Conservation (phyloP, 2,113 vertebrate species). For the Solea senegalensis region DNA sequence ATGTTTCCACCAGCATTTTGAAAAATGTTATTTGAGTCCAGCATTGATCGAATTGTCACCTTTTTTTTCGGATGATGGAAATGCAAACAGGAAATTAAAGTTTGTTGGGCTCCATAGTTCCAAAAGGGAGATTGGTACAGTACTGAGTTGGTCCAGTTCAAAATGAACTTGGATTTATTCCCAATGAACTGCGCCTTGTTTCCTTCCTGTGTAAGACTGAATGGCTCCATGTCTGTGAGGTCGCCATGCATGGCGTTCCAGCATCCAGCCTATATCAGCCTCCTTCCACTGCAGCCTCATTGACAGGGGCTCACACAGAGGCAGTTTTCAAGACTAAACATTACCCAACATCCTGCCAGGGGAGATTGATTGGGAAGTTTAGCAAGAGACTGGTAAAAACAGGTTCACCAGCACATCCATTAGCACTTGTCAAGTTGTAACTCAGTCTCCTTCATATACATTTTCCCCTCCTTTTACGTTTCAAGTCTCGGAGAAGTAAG, state of each 20-base stretch:
- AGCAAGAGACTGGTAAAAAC: conserved; percentile 24
- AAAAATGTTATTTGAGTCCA: not conserved
- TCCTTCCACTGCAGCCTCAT: not conserved
- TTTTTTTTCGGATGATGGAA: not conserved
- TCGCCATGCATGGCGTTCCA: conserved; percentile 17
- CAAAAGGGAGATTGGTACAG: not conserved
- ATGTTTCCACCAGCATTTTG: too few species aligned
- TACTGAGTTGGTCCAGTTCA: not conserved
- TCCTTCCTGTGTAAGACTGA: conserved; percentile 37
- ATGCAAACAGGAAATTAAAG: not conserved
- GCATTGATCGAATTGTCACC: not conserved
- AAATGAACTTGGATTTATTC: conserved; percentile 13
- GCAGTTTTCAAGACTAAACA: conserved; percentile 26
- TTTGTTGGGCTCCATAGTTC: not conserved
- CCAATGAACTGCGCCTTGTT: conserved; percentile 33
- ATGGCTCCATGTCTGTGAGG: conserved; percentile 20
- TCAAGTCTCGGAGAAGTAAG: conserved; percentile 15
- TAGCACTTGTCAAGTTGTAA: conserved; percentile 31
- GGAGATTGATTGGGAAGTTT: conserved; percentile 44
- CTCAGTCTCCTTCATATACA: not conserved
- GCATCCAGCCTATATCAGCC: conserved; percentile 23
- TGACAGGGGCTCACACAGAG: conserved; percentile 4
- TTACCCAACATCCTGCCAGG: conserved; percentile 24
- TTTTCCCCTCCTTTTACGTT: conserved; percentile 19
- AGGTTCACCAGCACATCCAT: conserved; percentile 36